phyloP scores from a whole-genome alignment of 2,888 invertebrate genomes.

The Mythimna pallens region DNA sequence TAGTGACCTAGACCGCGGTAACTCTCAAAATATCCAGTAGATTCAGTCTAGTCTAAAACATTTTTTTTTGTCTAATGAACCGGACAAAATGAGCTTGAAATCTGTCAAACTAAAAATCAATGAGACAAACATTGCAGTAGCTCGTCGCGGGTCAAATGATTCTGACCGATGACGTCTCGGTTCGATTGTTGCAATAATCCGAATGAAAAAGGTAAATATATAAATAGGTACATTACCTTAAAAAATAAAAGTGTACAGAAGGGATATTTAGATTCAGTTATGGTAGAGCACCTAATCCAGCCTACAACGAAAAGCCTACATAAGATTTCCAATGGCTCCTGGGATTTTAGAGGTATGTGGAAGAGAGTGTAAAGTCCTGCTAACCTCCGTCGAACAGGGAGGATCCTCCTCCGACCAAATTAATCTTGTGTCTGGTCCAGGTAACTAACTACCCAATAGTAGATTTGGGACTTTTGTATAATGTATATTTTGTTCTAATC shows the following conservation, averaged over 20 bases:
- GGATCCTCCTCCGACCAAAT: too few species aligned
- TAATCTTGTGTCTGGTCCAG: too few species aligned
- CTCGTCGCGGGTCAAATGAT: slow-evolving; percentile 25
- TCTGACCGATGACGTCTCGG: slow-evolving; percentile 2
- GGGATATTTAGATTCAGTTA: background rate
- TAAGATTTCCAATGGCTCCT: background rate
- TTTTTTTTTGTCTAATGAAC: slow-evolving; percentile 2
- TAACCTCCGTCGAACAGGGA: too few species aligned
- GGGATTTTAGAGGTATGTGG: background rate
- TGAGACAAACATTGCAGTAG: slow-evolving; percentile 11
- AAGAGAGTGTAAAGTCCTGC: too few species aligned
- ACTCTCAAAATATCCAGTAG: background rate
- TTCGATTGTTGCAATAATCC: slow-evolving; percentile 22
- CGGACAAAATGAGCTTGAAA: background rate
- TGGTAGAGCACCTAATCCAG: too few species aligned
- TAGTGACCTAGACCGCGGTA: too few species aligned
- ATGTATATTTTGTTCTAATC: too few species aligned
- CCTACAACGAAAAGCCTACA: too few species aligned
- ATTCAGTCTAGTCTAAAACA: background rate
- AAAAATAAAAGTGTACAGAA: background rate
- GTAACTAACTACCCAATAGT: too few species aligned
- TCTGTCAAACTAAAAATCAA: slow-evolving; percentile 6
- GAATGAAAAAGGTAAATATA: slow-evolving; percentile 18
- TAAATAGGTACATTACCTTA: background rate
- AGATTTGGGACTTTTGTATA: too few species aligned